Evolutionary conservation across 2,888 invertebrate genomes (phyloP).

Genomic region (Caenorhabditis panamensis): DNA sequence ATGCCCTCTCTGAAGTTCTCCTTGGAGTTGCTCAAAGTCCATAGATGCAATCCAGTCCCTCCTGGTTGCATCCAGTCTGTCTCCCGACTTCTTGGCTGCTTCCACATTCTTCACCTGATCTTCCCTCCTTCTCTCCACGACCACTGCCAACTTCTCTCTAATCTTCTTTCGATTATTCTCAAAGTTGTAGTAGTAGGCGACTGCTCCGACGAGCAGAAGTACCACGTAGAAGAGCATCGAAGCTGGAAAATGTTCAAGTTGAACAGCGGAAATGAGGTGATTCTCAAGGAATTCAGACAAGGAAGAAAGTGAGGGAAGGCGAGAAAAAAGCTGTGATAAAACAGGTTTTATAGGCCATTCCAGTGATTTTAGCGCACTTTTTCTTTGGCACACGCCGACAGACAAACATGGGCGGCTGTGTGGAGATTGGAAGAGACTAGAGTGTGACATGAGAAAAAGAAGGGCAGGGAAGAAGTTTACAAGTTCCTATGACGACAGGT

Average conservation of each 20-base stretch:
- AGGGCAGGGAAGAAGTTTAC: neutral
- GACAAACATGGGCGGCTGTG: conserved; percentile 11
- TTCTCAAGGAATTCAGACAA: neutral
- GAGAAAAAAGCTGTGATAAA: conserved; percentile 46
- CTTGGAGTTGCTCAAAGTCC: conserved; percentile 63
- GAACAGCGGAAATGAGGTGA: neutral
- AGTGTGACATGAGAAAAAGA: conserved; percentile 23
- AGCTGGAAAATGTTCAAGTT: conserved; percentile 23
- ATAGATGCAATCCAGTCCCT: conserved; percentile 64
- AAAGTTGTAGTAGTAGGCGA: conserved; percentile 50
- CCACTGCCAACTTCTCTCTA: conserved; percentile 56
- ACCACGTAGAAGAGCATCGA: conserved; percentile 49
- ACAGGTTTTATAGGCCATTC: conserved; percentile 47
- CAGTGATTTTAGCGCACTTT: conserved; percentile 25
- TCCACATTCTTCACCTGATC: conserved; percentile 65
- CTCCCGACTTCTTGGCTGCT: conserved; percentile 46
- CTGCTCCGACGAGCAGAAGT: conserved; percentile 35
- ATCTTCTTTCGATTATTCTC: conserved; percentile 53
- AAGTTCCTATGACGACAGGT: conserved; percentile 1
- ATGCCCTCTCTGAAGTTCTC: conserved; percentile 65
- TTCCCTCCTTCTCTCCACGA: conserved; percentile 52
- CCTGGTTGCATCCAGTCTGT: conserved; percentile 44
- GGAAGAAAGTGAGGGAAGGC: conserved; percentile 17
- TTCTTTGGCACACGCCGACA: conserved; percentile 42
- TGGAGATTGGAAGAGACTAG: conserved; percentile 21